Percentiles rank a stretch among this genome's conserved stretches.
Evolutionary conservation across 2,113 vertebrate species (phyloP).

Genomic region (Brachypodius melanocephalos): DNA sequence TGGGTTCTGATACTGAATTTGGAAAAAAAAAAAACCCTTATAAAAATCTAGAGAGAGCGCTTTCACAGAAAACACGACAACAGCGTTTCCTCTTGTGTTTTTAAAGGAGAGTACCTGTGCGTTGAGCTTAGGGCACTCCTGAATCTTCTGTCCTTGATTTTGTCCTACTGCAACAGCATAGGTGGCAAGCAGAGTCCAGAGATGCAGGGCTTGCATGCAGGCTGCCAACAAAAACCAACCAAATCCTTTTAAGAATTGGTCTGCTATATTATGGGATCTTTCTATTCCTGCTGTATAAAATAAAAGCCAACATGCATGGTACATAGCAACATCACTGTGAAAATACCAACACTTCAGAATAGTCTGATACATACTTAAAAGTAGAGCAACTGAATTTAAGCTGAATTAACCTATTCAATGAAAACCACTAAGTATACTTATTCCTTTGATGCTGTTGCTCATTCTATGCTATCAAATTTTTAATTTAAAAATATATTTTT

Average conservation of each 20-base stretch:
- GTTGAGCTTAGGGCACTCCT: conserved; percentile 58
- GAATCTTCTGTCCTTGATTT: conserved; percentile 67
- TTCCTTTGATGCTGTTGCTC: background rate
- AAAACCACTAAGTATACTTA: background rate
- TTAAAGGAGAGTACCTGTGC: conserved; percentile 66
- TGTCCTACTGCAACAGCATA: conserved; percentile 65
- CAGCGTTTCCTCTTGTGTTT: background rate
- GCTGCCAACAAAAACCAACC: conserved; percentile 66
- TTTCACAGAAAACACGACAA: conserved; percentile 3
- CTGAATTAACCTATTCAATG: background rate
- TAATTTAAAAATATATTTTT: background rate
- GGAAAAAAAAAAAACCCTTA: background rate
- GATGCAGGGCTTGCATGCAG: conserved; percentile 62
- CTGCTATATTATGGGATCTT: conserved; percentile 15
- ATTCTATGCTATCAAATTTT: background rate
- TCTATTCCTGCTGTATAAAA: background rate
- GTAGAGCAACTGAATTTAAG: background rate
- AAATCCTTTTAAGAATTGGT: conserved; percentile 56
- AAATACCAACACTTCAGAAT: background rate
- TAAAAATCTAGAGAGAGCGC: background rate
- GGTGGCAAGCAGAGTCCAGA: conserved; percentile 60
- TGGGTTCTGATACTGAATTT: background rate
- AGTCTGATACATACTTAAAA: background rate
- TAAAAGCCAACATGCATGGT: background rate
- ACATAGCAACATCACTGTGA: background rate